Percentiles rank a stretch among this genome's conserved stretches.
phyloP scores from a whole-genome alignment of 2,888 invertebrate genomes.

The Mimas tiliae region DNA sequence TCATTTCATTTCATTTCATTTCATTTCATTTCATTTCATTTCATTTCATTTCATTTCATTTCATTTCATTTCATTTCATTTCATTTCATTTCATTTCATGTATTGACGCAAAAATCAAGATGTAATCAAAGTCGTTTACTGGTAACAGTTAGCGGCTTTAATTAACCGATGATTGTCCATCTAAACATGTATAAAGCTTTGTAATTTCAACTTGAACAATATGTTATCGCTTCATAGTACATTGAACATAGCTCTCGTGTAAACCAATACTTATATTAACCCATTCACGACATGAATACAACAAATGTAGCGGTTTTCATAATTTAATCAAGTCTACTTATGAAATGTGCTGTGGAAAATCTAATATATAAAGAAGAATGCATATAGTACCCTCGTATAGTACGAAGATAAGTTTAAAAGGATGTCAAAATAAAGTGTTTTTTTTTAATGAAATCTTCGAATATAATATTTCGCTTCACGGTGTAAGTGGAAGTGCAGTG shows the following conservation, averaged over 20 bases:
- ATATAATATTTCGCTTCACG: background rate
- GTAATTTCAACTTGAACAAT: slow-evolving; percentile 1
- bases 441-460: background rate
- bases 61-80: no score
- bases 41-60: no score
- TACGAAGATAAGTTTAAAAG: background rate
- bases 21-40: no score
- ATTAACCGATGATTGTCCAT: background rate
- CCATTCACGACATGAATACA: background rate
- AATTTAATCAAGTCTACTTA: slow-evolving; percentile 1
- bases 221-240: slow-evolving; percentile 23
- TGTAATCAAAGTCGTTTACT: no score
- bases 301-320: background rate
- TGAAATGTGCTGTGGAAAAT: slow-evolving; percentile 5
- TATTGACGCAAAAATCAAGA: no score
- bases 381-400: no score
- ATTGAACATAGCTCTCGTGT: slow-evolving; percentile 6
- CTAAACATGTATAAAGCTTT: background rate
- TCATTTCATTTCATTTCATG: no score
- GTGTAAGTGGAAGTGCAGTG: no score
- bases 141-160: no score
- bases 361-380: background rate
- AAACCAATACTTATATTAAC: slow-evolving; percentile 17
- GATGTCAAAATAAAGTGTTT: background rate
- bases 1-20: no score